Base-by-base conservation (phyloP, 1,140 invertebrate species). In the Pseudomyrmex concolor region DNA sequence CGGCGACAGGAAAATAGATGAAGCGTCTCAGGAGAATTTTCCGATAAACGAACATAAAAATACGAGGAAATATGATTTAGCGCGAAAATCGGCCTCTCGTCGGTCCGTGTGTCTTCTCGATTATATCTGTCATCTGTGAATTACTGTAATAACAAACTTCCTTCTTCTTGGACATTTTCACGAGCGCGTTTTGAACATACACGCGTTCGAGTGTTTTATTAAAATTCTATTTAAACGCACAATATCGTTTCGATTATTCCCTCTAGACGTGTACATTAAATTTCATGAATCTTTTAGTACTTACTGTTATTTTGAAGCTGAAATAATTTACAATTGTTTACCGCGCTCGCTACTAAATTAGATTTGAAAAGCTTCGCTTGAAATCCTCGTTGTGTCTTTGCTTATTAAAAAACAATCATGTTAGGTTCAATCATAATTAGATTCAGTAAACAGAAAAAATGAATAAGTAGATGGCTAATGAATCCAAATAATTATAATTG, bases 11-110 rank as follows among this genome's bases (percentile, higher is more conserved):
- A 81, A 71, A 84, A 84, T 72, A n/a, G 83, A 84, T 84, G 76
- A 64, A 81, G 25, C 74, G 45, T 59, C 76, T 84, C 83, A 54
- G 72, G 67, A 84, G 43, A 70, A 81, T 84, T 84, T 81, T 81
- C 76, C 76, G 68, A 84, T 84, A 84, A 84, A 72, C 66, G 76
- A 64, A 81, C 19, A 55, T 67, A 84, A 72, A 84, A 81, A 72
- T 81, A 81, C 22, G 57, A 71, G 66, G 0, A 68, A 63, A 64
- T 81, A 84, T 84, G 83, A 84, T 84, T 84, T 84, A 84, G 10
- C 67, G 51, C 34, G 17, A 81, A 81, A 82, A 63, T 62, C 19
- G 48, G 55, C 45, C 43, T n/a, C 50, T 62, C 12, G 50, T 51
- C 22, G 22, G 10, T 25, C 48, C 51, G 25, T n/a, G 15, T 9